Percentiles rank a stretch among this genome's conserved stretches.
Conservation (phyloP, 2,113 vertebrate species). For the Lepidothrix coronata region DNA sequence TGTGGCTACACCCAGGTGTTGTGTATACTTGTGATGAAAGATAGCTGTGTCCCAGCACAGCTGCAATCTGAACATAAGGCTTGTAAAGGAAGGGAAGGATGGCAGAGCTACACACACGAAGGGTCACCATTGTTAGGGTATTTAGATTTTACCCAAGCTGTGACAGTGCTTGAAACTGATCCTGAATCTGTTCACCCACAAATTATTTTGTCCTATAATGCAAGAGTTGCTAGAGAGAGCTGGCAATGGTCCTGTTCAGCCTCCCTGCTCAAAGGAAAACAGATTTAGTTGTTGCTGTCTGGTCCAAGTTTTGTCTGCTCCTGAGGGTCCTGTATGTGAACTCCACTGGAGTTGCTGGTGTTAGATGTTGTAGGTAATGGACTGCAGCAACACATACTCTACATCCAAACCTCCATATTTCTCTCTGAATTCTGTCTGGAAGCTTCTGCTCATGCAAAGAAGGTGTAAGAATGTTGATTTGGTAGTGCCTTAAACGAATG, state of each 20-base stretch:
- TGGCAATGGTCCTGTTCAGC: neutral
- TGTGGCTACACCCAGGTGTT: neutral
- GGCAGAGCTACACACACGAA: neutral
- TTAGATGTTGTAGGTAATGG: neutral
- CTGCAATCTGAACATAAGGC: neutral
- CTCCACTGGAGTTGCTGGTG: neutral
- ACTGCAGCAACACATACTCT: neutral
- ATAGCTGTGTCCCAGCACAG: neutral
- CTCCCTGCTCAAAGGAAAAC: neutral
- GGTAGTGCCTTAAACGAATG: accelerated
- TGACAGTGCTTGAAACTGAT: neutral
- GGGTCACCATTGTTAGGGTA: neutral
- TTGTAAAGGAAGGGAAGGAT: neutral
- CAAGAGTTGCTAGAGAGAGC: neutral
- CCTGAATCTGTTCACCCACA: neutral
- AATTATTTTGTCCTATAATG: neutral
- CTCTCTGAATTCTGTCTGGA: neutral
- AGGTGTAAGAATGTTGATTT: neutral
- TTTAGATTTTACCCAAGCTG: neutral
- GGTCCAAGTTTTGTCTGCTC: neutral
- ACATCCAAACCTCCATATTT: neutral
- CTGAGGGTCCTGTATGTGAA: neutral
- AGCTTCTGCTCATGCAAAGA: neutral
- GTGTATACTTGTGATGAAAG: neutral
- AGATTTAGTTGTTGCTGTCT: neutral